Evolutionary conservation across 1,140 invertebrate genomes (phyloP), one percentile per base, ranked within the genome.

Genomic region (Meloidogyne hapla): DNA sequence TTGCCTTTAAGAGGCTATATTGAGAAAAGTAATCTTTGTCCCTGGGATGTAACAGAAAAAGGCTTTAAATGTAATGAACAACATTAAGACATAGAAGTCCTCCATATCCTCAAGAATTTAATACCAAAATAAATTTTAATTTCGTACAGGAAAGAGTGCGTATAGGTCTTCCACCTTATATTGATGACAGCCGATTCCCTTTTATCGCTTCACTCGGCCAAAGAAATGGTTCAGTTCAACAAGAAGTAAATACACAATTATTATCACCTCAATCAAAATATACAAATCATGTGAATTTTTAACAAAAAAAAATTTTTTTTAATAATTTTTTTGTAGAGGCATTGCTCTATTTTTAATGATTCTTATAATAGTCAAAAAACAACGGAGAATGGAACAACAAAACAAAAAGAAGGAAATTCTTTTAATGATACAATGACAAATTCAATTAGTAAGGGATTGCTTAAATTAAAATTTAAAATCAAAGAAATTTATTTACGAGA

Each of bases 141-240:
- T 56, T 56, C n/a, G 8, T 56, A n/a, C 18, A 56, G 48, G 48
- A 56, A n/a, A 56, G 48, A 56, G 48, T 56, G 8, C 48, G 48
- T 56, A n/a, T n/a, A n/a, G 48, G n/a, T 1, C 48, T 56, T 56
- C 48, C 48, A n/a, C n/a, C n/a, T n/a, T 18, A 56, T 56, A 5
- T n/a, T 6, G n/a, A 56, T 56, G 48, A 56, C 8, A 56, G 48
- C n/a, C n/a, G 48, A n/a, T 21, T 15, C 4, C 15, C 66, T 77
- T 77, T 26, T 45, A 45, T n/a, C n/a, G 26, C 25, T 38, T 76
- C n/a, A n/a, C 18, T 26, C 28, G 38, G 26, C 8, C 21, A 77
- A 40, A 28, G 45, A 13, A 21, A 69, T 21, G 23, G 74, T 69
- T 23, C 62, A 79, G 75, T 56, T 56, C 48, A 56, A 56, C 48